Percentiles rank a stretch among this genome's conserved stretches.
Evolutionary conservation across 2,113 vertebrate genomes (phyloP).

Genomic region (Prolemur simus): DNA sequence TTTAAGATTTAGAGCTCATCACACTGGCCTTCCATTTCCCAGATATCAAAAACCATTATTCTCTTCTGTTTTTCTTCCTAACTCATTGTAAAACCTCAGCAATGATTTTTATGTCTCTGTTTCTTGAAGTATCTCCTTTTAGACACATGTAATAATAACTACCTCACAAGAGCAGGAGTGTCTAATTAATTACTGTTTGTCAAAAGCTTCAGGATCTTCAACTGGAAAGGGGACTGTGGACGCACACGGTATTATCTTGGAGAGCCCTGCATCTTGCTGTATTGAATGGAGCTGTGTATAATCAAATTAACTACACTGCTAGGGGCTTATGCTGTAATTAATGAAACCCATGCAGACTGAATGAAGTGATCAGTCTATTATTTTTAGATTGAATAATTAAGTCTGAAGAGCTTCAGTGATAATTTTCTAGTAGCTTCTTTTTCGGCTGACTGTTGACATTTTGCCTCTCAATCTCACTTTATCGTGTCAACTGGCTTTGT

Average conservation of each 20-base stretch:
- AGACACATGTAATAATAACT: not conserved
- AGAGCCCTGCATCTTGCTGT: not conserved
- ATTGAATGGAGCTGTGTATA: conserved; percentile 41
- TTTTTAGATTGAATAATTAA: conserved; percentile 72
- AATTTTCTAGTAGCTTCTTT: conserved; percentile 28
- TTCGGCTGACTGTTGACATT: conserved; percentile 46
- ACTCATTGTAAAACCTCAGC: not conserved
- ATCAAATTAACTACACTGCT: conserved; percentile 54
- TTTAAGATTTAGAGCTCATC: not conserved
- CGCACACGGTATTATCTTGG: not conserved
- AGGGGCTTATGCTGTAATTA: conserved; percentile 42
- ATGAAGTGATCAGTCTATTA: conserved; percentile 64
- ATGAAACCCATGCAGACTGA: conserved; percentile 42
- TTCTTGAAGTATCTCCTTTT: conserved; percentile 29
- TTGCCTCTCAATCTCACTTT: not conserved
- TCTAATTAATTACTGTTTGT: conserved; percentile 41
- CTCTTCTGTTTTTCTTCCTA: not conserved
- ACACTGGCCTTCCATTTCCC: not conserved
- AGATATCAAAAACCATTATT: not conserved
- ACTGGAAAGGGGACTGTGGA: not conserved
- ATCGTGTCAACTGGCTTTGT: not conserved
- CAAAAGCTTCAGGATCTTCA: conserved; percentile 16
- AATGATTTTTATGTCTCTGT: conserved; percentile 14
- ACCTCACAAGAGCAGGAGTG: not conserved
- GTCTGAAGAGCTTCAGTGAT: conserved; percentile 19